Conservation (phyloP, 2,797 vertebrate species). For the Harpagifer antarcticus region DNA sequence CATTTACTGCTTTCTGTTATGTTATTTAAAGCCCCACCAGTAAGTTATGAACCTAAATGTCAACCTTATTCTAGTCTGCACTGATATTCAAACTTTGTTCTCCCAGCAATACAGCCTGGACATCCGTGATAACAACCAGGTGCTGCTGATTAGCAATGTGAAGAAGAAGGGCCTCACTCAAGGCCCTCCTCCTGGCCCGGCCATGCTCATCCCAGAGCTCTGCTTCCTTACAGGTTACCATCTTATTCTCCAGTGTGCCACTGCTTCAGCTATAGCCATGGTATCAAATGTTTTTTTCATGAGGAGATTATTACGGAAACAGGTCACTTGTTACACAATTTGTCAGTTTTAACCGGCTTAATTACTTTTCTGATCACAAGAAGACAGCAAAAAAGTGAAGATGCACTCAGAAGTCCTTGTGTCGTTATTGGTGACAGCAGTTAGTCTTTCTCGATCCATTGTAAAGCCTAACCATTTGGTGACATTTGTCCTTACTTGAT, state of each 20-base stretch:
- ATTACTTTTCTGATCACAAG: background rate
- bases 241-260: too few relatives aligned
- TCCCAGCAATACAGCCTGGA: constrained; percentile 91
- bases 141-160: constrained; percentile 89
- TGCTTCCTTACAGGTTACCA: constrained; percentile 92
- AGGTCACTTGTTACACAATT: background rate
- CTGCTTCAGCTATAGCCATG: too few relatives aligned
- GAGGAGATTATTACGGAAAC: too few relatives aligned
- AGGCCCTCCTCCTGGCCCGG: constrained; percentile 80
- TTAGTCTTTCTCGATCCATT: background rate
- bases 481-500: background rate
- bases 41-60: background rate
- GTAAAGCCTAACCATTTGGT: background rate
- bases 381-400: background rate
- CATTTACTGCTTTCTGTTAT: too few relatives aligned
- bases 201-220: constrained; percentile 93
- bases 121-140: constrained; percentile 90
- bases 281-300: background rate
- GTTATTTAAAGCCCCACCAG: too few relatives aligned
- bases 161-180: constrained; percentile 81
- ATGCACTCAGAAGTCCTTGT: background rate
- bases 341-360: background rate
- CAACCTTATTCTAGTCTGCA: too few relatives aligned
- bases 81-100: constrained; percentile 12
- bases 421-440: background rate